Evolutionary conservation across 2,888 invertebrate species (phyloP).

Genomic region (Pilophorus perplexus): DNA sequence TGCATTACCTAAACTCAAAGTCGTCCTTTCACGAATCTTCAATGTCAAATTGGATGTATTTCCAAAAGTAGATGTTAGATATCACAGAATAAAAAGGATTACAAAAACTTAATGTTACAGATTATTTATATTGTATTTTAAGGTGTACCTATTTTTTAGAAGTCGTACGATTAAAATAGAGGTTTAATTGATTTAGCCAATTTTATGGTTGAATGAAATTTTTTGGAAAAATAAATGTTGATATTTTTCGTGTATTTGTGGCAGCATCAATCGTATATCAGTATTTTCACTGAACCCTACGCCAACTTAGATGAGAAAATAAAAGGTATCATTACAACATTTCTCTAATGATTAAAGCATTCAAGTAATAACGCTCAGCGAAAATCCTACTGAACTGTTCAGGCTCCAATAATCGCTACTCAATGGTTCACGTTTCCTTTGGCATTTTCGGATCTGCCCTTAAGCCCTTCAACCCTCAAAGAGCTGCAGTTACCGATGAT

Average conservation of each 20-base stretch:
- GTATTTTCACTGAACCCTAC: constrained; percentile 11
- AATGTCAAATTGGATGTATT: not conserved
- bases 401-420: too few species aligned
- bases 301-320: too few species aligned
- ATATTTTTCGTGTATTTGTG: constrained; percentile 41
- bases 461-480: too few species aligned
- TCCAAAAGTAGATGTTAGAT: constrained; percentile 2
- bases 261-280: constrained; percentile 36
- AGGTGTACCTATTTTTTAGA: constrained; percentile 33
- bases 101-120: constrained; percentile 7
- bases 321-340: too few species aligned
- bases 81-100: not conserved
- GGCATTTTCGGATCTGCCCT: too few species aligned
- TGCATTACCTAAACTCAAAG: too few species aligned
- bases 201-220: constrained; percentile 38
- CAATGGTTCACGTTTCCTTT: too few species aligned
- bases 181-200: constrained; percentile 34
- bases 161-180: constrained; percentile 1
- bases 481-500: too few species aligned
- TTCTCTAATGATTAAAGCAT: too few species aligned
- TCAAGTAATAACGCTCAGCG: too few species aligned
- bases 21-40: too few species aligned
- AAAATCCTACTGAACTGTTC: too few species aligned
- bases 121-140: constrained; percentile 36
- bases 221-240: constrained; percentile 35